Evolutionary conservation across 2,113 vertebrate genomes (phyloP), one percentile per base, ranked within the genome.

Genomic region (Dasyurus viverrinus): DNA sequence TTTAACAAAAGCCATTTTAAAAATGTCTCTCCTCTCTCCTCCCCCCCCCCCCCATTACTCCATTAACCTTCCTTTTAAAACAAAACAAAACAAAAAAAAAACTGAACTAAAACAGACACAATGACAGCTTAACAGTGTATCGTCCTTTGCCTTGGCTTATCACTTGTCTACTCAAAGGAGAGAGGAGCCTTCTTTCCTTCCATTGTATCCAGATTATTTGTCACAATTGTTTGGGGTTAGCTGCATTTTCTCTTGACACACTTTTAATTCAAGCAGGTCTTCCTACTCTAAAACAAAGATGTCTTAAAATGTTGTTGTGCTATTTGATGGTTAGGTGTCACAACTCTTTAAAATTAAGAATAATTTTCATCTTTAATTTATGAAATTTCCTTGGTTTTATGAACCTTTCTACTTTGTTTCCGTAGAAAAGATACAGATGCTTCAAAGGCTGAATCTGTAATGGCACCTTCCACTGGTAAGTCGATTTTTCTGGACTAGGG

Each of bases 401-500:
- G 2, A 48, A 93, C 0, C 53, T 96, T 96, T 54, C 60, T 68
- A 19, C 27, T 89, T 30, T 93, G 50, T 50, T 98, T 1, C 23
- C 26, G 54, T 30, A 98, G 98, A 89, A 98, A 98, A 96, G 97
- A 98, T 84, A 30, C 42, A 53, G 97, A 89, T 27, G 5, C 68
- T 96, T 90, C 92, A 27, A 98, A 97, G 97, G 54, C 47, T 46
- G 98, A 97, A 94, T 55, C 84, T 42, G 0, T 54, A 36, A 23
- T 89, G 92, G 84, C 97, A 90, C 0, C 93, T 90, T 92, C 97
- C 92, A 36, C 96, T 94, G 96, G 98, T 99, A 94, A 97, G 97
- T 97, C 53, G 30, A 42, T 16, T 55, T 91, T 55, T 11, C 89
- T 97, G 96, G 91, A 91, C 52, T 91, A 93, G 0, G n/a, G 8